These are phyloP conservation scores for Gymnopithys bicolor DNA, from an alignment of 2,797 vertebrate species.

Conservation along the genomic window DNA sequence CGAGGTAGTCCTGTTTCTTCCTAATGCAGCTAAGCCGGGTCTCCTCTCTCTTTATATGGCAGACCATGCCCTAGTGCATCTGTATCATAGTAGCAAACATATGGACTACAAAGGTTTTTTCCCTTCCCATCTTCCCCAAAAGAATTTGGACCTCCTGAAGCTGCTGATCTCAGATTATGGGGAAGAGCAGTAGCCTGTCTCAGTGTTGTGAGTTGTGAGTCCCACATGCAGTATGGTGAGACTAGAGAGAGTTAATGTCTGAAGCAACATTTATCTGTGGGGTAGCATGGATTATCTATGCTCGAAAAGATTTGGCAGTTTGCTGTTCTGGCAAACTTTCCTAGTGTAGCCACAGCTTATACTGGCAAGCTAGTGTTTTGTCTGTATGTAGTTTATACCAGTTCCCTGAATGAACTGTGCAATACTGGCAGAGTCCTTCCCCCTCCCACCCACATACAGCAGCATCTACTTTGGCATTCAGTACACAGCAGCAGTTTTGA, in stretches of 20 bases:
- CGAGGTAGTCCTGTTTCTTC: neutral
- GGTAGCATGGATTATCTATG: conserved; percentile 53
- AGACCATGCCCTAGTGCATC: neutral
- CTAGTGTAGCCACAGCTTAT: conserved; percentile 66
- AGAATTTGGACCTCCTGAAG: neutral
- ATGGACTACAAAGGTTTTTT: neutral
- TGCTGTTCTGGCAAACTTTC: conserved; percentile 55
- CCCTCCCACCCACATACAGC: conserved; percentile 54
- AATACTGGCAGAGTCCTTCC: conserved; percentile 48
- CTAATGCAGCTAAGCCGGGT: neutral
- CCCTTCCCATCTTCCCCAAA: neutral
- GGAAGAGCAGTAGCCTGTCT: neutral
- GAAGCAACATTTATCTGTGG: conserved; percentile 58
- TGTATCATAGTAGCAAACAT: neutral
- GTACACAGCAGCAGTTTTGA: conserved; percentile 33
- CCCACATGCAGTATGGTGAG: neutral
- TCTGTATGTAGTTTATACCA: conserved; percentile 69
- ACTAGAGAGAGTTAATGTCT: conserved; percentile 51
- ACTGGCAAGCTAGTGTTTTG: conserved; percentile 70
- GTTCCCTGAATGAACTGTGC: conserved; percentile 66
- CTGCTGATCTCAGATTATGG: neutral
- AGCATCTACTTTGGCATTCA: conserved; percentile 52
- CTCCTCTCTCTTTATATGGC: neutral
- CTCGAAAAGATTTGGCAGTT: conserved; percentile 63
- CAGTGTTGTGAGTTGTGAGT: neutral